Evolutionary conservation across 2,888 invertebrate species (phyloP).

Genomic region (Ophion ellenae): DNA sequence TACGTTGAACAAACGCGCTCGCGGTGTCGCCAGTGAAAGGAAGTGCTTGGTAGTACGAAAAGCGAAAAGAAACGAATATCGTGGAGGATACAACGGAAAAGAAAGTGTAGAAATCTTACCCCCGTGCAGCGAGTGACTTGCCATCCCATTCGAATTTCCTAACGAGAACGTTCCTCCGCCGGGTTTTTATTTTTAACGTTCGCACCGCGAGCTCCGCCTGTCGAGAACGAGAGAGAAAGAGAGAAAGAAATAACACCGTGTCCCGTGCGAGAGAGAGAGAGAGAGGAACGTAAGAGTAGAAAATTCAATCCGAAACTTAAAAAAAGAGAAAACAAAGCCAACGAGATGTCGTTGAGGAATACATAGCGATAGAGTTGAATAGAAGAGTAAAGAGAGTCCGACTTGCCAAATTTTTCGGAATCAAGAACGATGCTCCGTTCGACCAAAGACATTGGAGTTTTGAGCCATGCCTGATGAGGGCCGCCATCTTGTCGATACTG

Average conservation of each 20-base stretch:
- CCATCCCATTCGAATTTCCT: slow-evolving; percentile 72
- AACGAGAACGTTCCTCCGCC: slow-evolving; percentile 60
- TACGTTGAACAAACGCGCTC: background rate
- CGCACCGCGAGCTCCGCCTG: slow-evolving; percentile 26
- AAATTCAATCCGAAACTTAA: background rate
- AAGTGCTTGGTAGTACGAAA: background rate
- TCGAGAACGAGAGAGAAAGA: slow-evolving; percentile 58
- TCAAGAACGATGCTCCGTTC: slow-evolving; percentile 24
- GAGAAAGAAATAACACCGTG: slow-evolving; percentile 32
- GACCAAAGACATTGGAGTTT: slow-evolving; percentile 55
- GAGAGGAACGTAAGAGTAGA: background rate
- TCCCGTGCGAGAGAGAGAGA: slow-evolving; percentile 19
- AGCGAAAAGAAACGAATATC: background rate
- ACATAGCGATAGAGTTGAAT: background rate
- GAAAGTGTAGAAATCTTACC: slow-evolving; percentile 74
- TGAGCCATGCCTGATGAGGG: slow-evolving; percentile 86
- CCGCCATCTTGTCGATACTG: slow-evolving; percentile 85
- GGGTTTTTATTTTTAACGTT: slow-evolving; percentile 60
- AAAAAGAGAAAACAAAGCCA: slow-evolving; percentile 57
- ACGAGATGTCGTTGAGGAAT: slow-evolving; percentile 26
- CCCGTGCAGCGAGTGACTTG: slow-evolving; percentile 77
- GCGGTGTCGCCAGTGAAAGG: slow-evolving; percentile 25
- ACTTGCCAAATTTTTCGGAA: slow-evolving; percentile 51
- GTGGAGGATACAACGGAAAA: slow-evolving; percentile 1
- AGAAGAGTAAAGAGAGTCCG: background rate